Evolutionary conservation across 2,113 vertebrate species (phyloP), one percentile per base, ranked within the genome.

Genomic region (Choloepus hoffmanni): DNA sequence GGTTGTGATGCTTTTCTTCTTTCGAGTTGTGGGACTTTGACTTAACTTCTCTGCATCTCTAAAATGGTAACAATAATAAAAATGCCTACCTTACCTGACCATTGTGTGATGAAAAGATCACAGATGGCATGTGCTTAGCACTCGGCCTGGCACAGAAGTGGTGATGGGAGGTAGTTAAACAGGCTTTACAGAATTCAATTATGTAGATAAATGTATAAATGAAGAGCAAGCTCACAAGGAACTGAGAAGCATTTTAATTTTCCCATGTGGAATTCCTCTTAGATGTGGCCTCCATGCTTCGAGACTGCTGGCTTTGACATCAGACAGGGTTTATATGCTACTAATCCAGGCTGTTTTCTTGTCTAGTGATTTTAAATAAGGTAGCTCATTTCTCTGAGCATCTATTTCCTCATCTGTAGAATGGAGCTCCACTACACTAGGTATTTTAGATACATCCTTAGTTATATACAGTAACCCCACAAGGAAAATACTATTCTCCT

Each of bases 281-380:
- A 36, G 65, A 28, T 48, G 6, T 67, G 33, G 48, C 10, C 58
- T 4, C 1, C 28, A 62, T 93, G 63, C 33, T 83, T 84, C 83
- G 33, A 95, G 48, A 53, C 16, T 78, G 10, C 28, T 87, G 63
- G 28, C 74, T 86, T 77, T 65, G 45, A 26, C 55, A 28, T 90
- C 62, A 73, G 30, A 73, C 13, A 87, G 40, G 18, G 40, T 50
- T 92, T 48, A 58, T 53, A 77, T 78, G 26, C 7, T 65, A 26
- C 45, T 26, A 50, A 86, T 26, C 43, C 58, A 48, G 63, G 50
- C 55, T 30, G 89, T 58, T 86, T 48, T 72, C 26, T 58, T 70
- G 21, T 55, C 73, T 78, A 89, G 45, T 67, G 28, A 78, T 53
- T 94, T 86, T 86, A 58, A 92, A 83, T 60, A 86, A 96, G 36